Evolutionary conservation across 2,113 vertebrate genomes (phyloP).

Genomic region (Theropithecus gelada): DNA sequence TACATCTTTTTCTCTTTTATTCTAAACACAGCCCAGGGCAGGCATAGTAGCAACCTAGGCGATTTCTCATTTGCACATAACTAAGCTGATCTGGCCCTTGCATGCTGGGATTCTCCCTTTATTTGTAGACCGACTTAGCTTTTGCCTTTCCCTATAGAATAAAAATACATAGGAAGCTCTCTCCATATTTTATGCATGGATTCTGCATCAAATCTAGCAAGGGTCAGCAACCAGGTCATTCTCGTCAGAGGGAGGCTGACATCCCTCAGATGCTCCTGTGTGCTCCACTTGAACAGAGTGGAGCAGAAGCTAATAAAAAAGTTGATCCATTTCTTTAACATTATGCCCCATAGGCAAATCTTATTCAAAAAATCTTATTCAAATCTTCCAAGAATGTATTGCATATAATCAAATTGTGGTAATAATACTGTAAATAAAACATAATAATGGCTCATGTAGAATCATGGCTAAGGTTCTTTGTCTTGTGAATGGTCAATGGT

Average conservation of each 20-base stretch:
- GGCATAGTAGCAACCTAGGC: neutral
- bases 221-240: neutral
- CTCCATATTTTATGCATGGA: neutral
- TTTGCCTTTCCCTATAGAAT: neutral
- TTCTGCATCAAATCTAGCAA: neutral
- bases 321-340: neutral
- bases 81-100: neutral
- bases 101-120: neutral
- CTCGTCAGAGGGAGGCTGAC: accelerated
- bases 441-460: neutral
- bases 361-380: neutral
- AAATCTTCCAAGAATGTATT: neutral
- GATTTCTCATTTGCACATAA: slow-evolving; percentile 45
- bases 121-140: neutral
- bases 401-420: neutral
- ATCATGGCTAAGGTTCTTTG: neutral
- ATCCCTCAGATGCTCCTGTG: accelerated
- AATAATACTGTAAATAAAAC: neutral
- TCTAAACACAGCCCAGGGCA: neutral
- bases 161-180: neutral
- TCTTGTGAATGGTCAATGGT: neutral
- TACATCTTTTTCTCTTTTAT: neutral
- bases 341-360: neutral
- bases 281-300: neutral
- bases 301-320: neutral